A percentile compares a stretch with the other conserved stretches of the same genome.
Evolutionary conservation across 2,113 vertebrate genomes (phyloP).

Genomic region (Noctilio leporinus): DNA sequence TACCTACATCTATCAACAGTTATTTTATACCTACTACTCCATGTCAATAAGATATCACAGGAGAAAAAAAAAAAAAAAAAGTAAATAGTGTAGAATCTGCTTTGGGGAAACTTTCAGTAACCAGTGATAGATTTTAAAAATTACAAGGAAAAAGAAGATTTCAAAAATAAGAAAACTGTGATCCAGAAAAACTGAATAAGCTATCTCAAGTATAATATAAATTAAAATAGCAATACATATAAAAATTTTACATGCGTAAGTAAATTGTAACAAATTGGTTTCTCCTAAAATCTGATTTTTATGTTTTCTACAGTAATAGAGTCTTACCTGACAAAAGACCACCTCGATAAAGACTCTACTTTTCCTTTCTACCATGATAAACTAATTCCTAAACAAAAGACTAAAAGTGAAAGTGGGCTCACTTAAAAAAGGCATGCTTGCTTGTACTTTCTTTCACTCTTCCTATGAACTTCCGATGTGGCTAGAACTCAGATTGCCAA

Average conservation of each 20-base stretch:
- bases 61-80: not conserved
- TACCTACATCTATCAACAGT: not conserved
- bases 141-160: not conserved
- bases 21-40: not conserved
- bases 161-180: not conserved
- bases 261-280: not conserved
- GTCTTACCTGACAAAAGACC: not conserved
- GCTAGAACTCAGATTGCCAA: not conserved
- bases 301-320: not conserved
- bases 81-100: not conserved
- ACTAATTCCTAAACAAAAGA: not conserved
- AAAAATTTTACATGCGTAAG: not conserved
- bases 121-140: not conserved
- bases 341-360: not conserved
- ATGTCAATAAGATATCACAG: not conserved
- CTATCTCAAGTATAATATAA: not conserved
- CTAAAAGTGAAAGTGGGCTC: not conserved
- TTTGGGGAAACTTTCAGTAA: not conserved
- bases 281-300: not conserved
- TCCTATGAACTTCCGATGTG: not conserved
- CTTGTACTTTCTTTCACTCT: not conserved
- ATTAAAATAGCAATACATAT: not conserved
- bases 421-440: not conserved
- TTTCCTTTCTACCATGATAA: not conserved
- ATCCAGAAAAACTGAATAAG: not conserved